A percentile compares a stretch with the other conserved stretches of the same genome.
Evolutionary conservation across 2,888 invertebrate genomes (phyloP).

Genomic region (Lumbricus terrestris): DNA sequence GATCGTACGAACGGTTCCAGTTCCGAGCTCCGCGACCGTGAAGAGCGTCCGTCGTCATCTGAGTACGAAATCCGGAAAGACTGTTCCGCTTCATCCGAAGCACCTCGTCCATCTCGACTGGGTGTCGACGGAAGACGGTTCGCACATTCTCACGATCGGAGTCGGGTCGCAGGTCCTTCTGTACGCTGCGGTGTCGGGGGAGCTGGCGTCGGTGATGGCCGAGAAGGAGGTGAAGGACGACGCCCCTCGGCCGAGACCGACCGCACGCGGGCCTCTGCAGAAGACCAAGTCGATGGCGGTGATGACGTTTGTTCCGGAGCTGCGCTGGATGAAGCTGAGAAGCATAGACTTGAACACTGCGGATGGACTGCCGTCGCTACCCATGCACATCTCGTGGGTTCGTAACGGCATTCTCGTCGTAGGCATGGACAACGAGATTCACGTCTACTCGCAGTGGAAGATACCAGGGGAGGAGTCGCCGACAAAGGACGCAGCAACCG

Average conservation of each 20-base stretch:
- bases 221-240: conserved; percentile 16
- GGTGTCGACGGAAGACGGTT: conserved; percentile 98
- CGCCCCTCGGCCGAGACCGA: conserved; percentile 48
- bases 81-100: conserved; percentile 49
- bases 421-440: conserved; percentile 99
- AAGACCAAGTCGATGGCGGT: conserved; percentile 89
- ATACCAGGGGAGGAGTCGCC: conserved; percentile 18
- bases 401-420: conserved; percentile 95
- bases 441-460: conserved; percentile 94
- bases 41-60: conserved; percentile 41
- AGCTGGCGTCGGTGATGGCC: conserved; percentile 80
- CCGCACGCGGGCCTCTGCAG: conserved; percentile 73
- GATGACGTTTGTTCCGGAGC: conserved; percentile 83
- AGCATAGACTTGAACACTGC: conserved; percentile 87
- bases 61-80: conserved; percentile 33
- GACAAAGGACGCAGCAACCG: neutral
- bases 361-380: conserved; percentile 91
- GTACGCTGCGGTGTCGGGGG: conserved; percentile 72
- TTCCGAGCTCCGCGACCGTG: conserved; percentile 53
- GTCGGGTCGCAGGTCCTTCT: conserved; percentile 65
- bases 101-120: conserved; percentile 89
- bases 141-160: conserved; percentile 93
- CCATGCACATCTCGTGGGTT: conserved; percentile 99
- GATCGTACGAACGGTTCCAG: conserved; percentile 24
- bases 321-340: conserved; percentile 92